Percentiles rank a stretch among this genome's conserved stretches.
Evolutionary conservation across 2,888 invertebrate genomes (phyloP).

Genomic region (Uloborus plumipes): DNA sequence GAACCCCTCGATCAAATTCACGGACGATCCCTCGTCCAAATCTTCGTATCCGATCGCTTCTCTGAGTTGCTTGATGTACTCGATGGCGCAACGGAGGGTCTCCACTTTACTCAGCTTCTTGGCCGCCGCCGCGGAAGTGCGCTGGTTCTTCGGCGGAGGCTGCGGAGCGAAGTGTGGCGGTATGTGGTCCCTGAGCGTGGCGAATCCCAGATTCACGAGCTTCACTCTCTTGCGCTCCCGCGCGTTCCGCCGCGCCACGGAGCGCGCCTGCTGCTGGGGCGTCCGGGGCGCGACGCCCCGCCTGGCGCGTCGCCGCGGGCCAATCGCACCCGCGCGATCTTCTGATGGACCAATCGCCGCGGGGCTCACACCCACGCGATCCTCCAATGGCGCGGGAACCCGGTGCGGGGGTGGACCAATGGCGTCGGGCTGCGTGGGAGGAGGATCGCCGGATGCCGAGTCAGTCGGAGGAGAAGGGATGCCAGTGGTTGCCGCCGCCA

Average conservation of each 20-base stretch:
- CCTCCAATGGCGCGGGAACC: constrained; percentile 32
- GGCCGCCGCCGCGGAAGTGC: background rate
- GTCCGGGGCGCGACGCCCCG: constrained; percentile 41
- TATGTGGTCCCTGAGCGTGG: constrained; percentile 88
- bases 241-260: constrained; percentile 91
- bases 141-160: background rate
- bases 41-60: constrained; percentile 70
- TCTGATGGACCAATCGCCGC: constrained; percentile 49
- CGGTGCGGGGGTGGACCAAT: constrained; percentile 43
- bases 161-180: constrained; percentile 73
- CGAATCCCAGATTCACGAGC: constrained; percentile 81
- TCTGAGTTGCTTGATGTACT: constrained; percentile 88
- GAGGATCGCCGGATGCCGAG: background rate
- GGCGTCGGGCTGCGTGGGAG: background rate
- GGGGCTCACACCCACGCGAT: constrained; percentile 46
- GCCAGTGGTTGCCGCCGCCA: no score
- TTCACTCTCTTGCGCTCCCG: constrained; percentile 94
- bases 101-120: constrained; percentile 75
- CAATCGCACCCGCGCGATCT: constrained; percentile 59
- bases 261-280: constrained; percentile 72
- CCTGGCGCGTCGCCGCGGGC: constrained; percentile 32
- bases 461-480: background rate
- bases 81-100: constrained; percentile 87
- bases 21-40: constrained; percentile 28
- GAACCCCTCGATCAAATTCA: constrained; percentile 1